Evolutionary conservation across 2,888 invertebrate species (phyloP), one percentile per base, ranked within the genome.

Genomic region (Caenorhabditis becei): DNA sequence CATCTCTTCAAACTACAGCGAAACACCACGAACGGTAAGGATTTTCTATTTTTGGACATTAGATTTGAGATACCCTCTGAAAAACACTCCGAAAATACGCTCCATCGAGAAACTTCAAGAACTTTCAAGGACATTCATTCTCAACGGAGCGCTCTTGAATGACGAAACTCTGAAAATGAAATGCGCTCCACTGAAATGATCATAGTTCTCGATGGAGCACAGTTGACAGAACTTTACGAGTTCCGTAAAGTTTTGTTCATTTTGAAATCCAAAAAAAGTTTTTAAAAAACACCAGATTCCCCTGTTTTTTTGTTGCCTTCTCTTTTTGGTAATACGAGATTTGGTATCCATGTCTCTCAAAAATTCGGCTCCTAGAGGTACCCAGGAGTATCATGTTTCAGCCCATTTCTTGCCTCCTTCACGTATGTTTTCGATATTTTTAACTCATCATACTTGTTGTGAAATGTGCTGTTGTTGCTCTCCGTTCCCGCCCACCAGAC

Each of bases 1-100:
- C 35, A 58, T 37, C 58, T 58, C 58, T 58, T 37, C 58, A 58
- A 58, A 58, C 58, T 35, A 58, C 58, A 58, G 58, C 58, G 58
- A 54, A 54, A 54, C 54, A 51, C n/a, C 51, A 54, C 54, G 54
- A 58, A 58, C 58, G 58, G 58, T 58, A 58, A 58, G 56, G 11
- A n/a, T n/a, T n/a, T n/a, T n/a, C n/a, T n/a, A n/a, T n/a, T n/a
- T 56, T n/a, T 56, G 8, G 8, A 56, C 16, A 47, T 47, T 56
- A 11, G 18, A 14, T 58, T 56, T 35, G 2, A 14, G 7, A 41
- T 2, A 41, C 2, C 16, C 14, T 41, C 41, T 41, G 41, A 14
- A 41, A 41, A 16, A 41, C 7, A 10, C 10, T 10, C 35, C 7
- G 35, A 41, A 41, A 14, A 5, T 32, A 32, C 4, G 10, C 32